Evolutionary conservation across 2,888 invertebrate genomes (phyloP).

Genomic region (Nephrocerus scutellatus): DNA sequence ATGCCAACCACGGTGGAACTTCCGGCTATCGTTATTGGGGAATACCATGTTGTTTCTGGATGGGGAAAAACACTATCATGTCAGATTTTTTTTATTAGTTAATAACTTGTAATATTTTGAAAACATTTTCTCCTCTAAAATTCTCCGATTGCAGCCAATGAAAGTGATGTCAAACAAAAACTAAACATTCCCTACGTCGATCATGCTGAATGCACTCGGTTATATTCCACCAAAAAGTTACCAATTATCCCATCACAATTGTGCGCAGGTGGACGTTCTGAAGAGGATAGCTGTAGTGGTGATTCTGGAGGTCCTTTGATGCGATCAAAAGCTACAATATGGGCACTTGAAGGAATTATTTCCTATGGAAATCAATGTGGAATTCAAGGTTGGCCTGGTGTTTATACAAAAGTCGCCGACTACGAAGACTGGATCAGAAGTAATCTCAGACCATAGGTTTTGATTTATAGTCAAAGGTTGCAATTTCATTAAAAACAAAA

Average conservation of each 20-base stretch:
- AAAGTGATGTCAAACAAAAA: slow-evolving; percentile 42
- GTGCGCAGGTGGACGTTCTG: slow-evolving; percentile 47
- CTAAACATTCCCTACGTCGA: slow-evolving; percentile 49
- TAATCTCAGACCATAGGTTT: no score
- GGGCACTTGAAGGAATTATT: slow-evolving; percentile 47
- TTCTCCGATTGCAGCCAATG: slow-evolving; percentile 32
- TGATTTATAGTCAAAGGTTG: no score
- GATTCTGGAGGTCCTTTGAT: slow-evolving; percentile 62
- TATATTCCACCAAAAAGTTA: slow-evolving; percentile 31
- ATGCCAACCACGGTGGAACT: slow-evolving; percentile 48
- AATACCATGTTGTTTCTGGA: slow-evolving; percentile 53
- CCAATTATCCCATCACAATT: slow-evolving; percentile 32
- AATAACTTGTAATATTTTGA: no score
- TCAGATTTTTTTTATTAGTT: no score
- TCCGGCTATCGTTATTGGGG: slow-evolving; percentile 38
- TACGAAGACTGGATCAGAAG: slow-evolving; percentile 68
- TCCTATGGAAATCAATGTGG: slow-evolving; percentile 51
- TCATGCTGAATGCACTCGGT: slow-evolving; percentile 46
- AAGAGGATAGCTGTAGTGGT: slow-evolving; percentile 56
- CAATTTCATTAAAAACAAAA: no score
- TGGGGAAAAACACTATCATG: slow-evolving; percentile 56
- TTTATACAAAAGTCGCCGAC: slow-evolving; percentile 59
- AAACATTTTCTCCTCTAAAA: no score
- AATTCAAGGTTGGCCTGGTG: slow-evolving; percentile 58
- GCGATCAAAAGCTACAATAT: slow-evolving; percentile 34